A percentile compares a stretch with the other conserved stretches of the same genome.
Conservation (phyloP, 2,113 vertebrate genomes). For the Psophia crepitans region DNA sequence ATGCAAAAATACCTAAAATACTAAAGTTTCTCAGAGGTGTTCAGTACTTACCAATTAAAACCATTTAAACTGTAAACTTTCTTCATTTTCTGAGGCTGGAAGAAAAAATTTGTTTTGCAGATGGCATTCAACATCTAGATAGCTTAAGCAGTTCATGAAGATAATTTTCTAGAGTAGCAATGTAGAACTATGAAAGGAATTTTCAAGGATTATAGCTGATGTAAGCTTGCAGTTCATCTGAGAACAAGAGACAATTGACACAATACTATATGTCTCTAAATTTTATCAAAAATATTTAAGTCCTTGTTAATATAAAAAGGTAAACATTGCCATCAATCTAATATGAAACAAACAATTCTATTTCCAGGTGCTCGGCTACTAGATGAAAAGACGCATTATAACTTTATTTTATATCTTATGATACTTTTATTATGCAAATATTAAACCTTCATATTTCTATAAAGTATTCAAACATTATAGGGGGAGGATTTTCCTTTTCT, state of each 20-base stretch:
- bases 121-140: neutral
- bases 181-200: neutral
- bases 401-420: conserved; percentile 4
- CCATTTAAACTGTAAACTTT: neutral
- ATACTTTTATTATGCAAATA: conserved; percentile 31
- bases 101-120: neutral
- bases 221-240: conserved; percentile 3
- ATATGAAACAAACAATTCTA: conserved; percentile 24
- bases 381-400: neutral
- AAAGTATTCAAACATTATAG: conserved; percentile 28
- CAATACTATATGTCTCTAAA: neutral
- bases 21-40: neutral
- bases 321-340: conserved; percentile 50
- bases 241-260: conserved; percentile 4
- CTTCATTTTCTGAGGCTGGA: neutral
- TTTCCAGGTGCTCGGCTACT: neutral
- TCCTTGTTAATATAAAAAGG: conserved; percentile 24
- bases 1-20: neutral
- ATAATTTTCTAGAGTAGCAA: conserved; percentile 9
- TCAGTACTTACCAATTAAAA: neutral
- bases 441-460: conserved; percentile 8
- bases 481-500: neutral
- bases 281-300: conserved; percentile 44
- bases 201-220: conserved; percentile 19
- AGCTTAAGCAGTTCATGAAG: conserved; percentile 4